A percentile compares a stretch with the other conserved stretches of the same genome.
phyloP scores from a whole-genome alignment of 2,113 vertebrate genomes.

The Xerus inauris region DNA sequence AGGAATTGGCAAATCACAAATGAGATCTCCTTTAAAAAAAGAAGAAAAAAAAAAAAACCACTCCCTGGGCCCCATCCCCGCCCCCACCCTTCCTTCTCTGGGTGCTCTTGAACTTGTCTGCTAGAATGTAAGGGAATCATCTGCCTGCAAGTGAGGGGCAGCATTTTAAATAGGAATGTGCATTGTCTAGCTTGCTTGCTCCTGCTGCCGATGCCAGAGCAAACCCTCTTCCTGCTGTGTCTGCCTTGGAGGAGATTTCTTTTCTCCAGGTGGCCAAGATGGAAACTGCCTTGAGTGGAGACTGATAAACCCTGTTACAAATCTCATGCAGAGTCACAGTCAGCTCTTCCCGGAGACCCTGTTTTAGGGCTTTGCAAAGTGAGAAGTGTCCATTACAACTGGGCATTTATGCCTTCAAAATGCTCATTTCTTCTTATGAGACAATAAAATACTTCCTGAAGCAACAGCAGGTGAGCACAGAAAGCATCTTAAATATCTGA shows the following conservation, averaged over 20 bases:
- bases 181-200: neutral
- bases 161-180: neutral
- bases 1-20: conserved; percentile 7
- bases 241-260: conserved; percentile 34
- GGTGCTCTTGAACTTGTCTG: neutral
- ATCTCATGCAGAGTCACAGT: conserved; percentile 53
- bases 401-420: conserved; percentile 82
- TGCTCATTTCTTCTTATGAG: conserved; percentile 81
- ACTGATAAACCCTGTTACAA: conserved; percentile 16
- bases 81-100: neutral
- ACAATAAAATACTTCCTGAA: conserved; percentile 86
- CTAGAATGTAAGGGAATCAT: neutral
- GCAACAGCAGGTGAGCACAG: conserved; percentile 85
- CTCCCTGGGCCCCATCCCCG: neutral
- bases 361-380: conserved; percentile 75
- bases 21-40: neutral
- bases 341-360: conserved; percentile 64
- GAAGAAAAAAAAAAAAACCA: too few species aligned
- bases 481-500: conserved; percentile 86
- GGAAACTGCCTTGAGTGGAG: conserved; percentile 11
- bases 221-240: neutral
- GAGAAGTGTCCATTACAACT: conserved; percentile 68
- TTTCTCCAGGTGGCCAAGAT: conserved; percentile 59
- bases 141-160: neutral
- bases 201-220: neutral